Conservation (phyloP, 2,888 invertebrate genomes). For the Clunio marinus region DNA sequence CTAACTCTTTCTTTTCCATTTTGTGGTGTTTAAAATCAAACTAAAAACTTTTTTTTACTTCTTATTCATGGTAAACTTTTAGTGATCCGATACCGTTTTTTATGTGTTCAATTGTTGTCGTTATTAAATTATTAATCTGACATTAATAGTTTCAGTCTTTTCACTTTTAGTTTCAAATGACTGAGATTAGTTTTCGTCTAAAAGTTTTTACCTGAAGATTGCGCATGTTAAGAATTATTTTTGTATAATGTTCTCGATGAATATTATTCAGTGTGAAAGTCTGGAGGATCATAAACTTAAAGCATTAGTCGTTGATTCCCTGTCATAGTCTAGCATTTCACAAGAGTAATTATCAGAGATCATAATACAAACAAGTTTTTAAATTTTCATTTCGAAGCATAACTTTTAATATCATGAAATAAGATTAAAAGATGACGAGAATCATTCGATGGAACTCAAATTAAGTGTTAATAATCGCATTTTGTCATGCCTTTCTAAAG, state of each 20-base stretch:
- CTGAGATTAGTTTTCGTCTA: no score
- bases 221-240: no score
- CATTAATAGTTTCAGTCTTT: slow-evolving; percentile 27
- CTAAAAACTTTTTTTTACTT: no score
- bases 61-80: not conserved
- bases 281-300: no score
- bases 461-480: not conserved
- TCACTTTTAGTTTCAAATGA: not conserved
- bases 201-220: no score
- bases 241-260: no score
- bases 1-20: not conserved
- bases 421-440: slow-evolving; percentile 4
- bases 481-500: not conserved
- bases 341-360: not conserved
- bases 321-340: no score
- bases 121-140: slow-evolving; percentile 36
- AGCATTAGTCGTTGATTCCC: no score
- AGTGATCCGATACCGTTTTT: slow-evolving; percentile 29
- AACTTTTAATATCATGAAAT: not conserved
- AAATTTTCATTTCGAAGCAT: not conserved
- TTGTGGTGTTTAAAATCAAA: not conserved
- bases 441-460: not conserved
- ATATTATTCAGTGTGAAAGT: no score
- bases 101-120: slow-evolving; percentile 17
- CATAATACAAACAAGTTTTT: not conserved